phyloP scores from a whole-genome alignment of 1,140 invertebrate species.

The Eriosoma lanigerum region DNA sequence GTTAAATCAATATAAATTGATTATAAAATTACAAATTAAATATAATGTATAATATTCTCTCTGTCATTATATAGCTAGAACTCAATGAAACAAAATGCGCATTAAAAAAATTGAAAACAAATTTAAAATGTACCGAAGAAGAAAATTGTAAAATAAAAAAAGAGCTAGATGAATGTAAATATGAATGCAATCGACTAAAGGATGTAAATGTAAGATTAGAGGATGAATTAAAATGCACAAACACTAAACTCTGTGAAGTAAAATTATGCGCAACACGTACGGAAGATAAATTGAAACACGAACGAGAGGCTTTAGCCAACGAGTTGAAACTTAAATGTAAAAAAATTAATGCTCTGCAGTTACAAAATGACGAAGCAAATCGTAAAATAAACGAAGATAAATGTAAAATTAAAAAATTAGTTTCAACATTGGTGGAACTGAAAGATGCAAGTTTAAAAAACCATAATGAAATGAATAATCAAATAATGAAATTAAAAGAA shows the following conservation, averaged over 20 bases:
- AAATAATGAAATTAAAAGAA: neutral
- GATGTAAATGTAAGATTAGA: neutral
- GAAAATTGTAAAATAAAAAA: neutral
- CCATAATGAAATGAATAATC: neutral
- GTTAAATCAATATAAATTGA: too few species aligned
- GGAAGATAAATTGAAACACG: neutral
- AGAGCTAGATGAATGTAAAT: neutral
- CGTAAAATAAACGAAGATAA: neutral
- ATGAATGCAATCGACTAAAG: neutral
- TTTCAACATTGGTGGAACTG: neutral
- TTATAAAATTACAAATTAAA: neutral
- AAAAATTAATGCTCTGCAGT: neutral
- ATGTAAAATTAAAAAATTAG: neutral
- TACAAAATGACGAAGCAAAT: neutral
- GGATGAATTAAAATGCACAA: neutral
- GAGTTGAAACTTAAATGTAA: neutral
- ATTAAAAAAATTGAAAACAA: neutral
- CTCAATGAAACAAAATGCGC: neutral
- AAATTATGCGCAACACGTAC: neutral
- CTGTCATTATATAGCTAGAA: neutral
- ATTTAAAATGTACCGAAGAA: neutral
- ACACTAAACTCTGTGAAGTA: neutral
- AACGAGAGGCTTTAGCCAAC: neutral
- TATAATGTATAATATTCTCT: neutral
- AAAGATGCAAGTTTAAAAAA: neutral